Conservation (phyloP, 2,113 vertebrate species). For the Vimba vimba region DNA sequence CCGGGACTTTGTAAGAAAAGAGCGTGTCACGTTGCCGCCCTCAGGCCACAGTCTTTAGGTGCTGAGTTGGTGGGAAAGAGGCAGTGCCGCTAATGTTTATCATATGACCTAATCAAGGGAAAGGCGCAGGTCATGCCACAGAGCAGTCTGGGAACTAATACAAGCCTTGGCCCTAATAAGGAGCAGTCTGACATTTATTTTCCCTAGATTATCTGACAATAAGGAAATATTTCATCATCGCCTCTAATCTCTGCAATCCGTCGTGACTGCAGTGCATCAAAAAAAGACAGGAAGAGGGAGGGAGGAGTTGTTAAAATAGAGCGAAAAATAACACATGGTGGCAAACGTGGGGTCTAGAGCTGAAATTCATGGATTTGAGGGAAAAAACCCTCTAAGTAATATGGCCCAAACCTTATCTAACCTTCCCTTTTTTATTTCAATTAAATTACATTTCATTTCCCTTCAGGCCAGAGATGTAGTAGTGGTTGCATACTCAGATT, state of each 20-base stretch:
- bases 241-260: slow-evolving; percentile 70
- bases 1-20: slow-evolving; percentile 71
- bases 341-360: background rate
- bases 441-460: background rate
- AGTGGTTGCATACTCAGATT: slow-evolving; percentile 33
- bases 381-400: background rate
- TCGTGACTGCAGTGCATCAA: slow-evolving; percentile 67
- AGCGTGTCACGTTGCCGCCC: slow-evolving; percentile 82
- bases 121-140: slow-evolving; percentile 78
- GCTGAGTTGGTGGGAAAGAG: slow-evolving; percentile 83
- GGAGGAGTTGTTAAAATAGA: slow-evolving; percentile 22
- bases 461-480: slow-evolving; percentile 28
- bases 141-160: slow-evolving; percentile 80
- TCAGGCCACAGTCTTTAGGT: slow-evolving; percentile 73
- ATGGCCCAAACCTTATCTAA: background rate
- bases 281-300: slow-evolving; percentile 58
- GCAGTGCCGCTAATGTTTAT: slow-evolving; percentile 82
- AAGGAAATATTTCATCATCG: slow-evolving; percentile 80
- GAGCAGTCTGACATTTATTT: slow-evolving; percentile 76
- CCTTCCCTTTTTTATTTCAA: slow-evolving; percentile 9
- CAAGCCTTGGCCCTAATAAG: slow-evolving; percentile 74
- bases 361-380: background rate
- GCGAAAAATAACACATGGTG: background rate
- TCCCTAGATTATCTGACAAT: slow-evolving; percentile 74
- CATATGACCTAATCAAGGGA: slow-evolving; percentile 88